These are phyloP conservation scores for Dendrolimus punctatus DNA, from an alignment of 1,140 invertebrate species.

Conservation along the genomic window DNA sequence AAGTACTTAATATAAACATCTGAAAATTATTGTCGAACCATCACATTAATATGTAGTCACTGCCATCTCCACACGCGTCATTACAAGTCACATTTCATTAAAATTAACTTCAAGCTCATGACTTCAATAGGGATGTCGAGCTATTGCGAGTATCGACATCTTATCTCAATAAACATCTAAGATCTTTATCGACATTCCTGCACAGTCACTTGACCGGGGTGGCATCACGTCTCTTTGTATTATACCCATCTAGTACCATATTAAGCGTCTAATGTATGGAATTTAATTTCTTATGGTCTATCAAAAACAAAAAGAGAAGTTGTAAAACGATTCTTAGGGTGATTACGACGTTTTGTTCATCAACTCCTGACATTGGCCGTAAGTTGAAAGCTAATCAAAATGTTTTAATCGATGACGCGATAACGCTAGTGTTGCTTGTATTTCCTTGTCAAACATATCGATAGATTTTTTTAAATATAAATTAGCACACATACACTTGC, in stretches of 20 bases:
- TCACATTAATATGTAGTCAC: not conserved
- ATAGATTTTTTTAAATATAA: conserved; percentile 10
- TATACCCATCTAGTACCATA: conserved; percentile 56
- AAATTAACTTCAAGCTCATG: conserved; percentile 63
- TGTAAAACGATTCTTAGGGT: conserved; percentile 36
- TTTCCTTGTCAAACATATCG: conserved; percentile 13
- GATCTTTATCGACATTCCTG: conserved; percentile 64
- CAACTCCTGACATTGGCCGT: conserved; percentile 62
- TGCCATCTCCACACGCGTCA: conserved; percentile 45
- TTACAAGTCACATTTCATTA: conserved; percentile 69
- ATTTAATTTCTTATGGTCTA: conserved; percentile 57
- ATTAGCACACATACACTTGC: not conserved
- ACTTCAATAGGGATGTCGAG: conserved; percentile 66
- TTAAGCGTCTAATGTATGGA: conserved; percentile 64
- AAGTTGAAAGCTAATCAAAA: conserved; percentile 71
- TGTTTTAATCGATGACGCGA: conserved; percentile 70
- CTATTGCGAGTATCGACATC: conserved; percentile 48
- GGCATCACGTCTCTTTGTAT: conserved; percentile 64
- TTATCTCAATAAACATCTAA: conserved; percentile 59
- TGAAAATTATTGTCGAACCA: no score
- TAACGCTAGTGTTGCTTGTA: conserved; percentile 44
- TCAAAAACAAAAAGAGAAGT: conserved; percentile 38
- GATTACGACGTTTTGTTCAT: conserved; percentile 49
- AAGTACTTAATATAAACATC: not conserved
- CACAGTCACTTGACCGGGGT: conserved; percentile 67